Percentiles rank a stretch among this genome's conserved stretches.
Conservation (phyloP, 2,888 invertebrate genomes). For the Sphaerolaimus hirsutus region DNA sequence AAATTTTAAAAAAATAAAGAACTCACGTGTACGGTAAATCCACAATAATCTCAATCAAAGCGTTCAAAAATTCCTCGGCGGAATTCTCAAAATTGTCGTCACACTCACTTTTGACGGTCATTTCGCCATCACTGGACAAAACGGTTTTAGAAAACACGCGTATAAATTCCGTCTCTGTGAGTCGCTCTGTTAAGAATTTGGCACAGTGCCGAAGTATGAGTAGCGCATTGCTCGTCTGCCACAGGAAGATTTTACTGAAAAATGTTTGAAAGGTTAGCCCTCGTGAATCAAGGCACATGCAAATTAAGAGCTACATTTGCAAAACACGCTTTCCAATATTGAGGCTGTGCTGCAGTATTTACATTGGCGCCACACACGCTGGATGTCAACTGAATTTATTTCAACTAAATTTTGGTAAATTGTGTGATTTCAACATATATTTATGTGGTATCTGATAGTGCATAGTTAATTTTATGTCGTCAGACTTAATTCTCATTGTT, state of each 20-base stretch:
- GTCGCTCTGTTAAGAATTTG: constrained; percentile 68
- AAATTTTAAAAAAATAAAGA: no score
- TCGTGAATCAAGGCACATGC: neutral
- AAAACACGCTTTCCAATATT: no score
- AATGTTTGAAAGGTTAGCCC: neutral
- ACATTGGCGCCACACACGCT: no score
- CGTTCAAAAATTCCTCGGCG: constrained; percentile 48
- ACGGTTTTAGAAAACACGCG: constrained; percentile 39
- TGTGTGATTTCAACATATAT: no score
- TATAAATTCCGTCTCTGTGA: constrained; percentile 61
- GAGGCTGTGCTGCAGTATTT: no score
- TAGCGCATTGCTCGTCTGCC: constrained; percentile 79
- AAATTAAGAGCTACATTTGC: no score
- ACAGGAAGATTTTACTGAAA: constrained; percentile 48
- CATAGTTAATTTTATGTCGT: no score
- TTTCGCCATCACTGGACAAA: constrained; percentile 9
- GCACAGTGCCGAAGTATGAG: constrained; percentile 54
- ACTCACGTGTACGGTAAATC: constrained; percentile 54
- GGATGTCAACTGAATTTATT: no score
- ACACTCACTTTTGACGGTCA: constrained; percentile 6
- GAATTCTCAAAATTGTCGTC: constrained; percentile 26
- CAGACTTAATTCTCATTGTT: no score
- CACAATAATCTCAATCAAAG: constrained; percentile 51
- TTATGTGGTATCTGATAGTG: no score
- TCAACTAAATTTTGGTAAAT: no score